Base-by-base conservation (phyloP, 2,888 invertebrate genomes). In the Tetanocera ferruginea region DNA sequence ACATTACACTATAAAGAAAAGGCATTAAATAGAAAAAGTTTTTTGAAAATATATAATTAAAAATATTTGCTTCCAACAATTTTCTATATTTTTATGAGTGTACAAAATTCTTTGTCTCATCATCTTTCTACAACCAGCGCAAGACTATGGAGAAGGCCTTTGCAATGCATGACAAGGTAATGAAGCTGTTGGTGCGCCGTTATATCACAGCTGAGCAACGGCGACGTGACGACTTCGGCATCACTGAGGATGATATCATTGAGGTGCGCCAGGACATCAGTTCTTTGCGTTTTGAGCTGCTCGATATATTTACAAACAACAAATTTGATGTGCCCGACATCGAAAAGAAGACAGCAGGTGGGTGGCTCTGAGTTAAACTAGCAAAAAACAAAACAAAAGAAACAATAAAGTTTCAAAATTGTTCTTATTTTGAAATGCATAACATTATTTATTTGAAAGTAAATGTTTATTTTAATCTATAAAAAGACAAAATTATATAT, bases 251-350 rank as follows among this genome's bases (percentile, higher is more conserved):
- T 90, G 98, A 99, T 89, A 96, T 99, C 81, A 98, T 98, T 93
- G 99, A 99, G 91, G 97, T 98, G 85, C 93, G 98, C 84, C 98
- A 98, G 87, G 98, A 98, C 88, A 97, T 98, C 81, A 97, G 97
- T n/a, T 95, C 97, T 5, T 92, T 98, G 82, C 92, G 97, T 80
- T 98, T 95, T 88, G 98, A 98, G 87, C 91, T 98, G 28, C 94
- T 98, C 76, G 97, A 98, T 85, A 97, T 98, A 85, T 93, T 98
- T 14, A 92, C 93, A 76, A 94, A 94, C 83, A 98, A 98, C 86
- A 97, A 96, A 71, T 96, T 96, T 94, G 92, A 93, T 82, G 96
- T 96, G 0, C 96, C 96, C 0, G 91, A 93, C 81, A 89, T 95
- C 74, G 93, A 94, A 91, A 94, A 87, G 93, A 95, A 83, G 90